Conservation (phyloP, 2,888 invertebrate species). For the Nymphalis urticae region DNA sequence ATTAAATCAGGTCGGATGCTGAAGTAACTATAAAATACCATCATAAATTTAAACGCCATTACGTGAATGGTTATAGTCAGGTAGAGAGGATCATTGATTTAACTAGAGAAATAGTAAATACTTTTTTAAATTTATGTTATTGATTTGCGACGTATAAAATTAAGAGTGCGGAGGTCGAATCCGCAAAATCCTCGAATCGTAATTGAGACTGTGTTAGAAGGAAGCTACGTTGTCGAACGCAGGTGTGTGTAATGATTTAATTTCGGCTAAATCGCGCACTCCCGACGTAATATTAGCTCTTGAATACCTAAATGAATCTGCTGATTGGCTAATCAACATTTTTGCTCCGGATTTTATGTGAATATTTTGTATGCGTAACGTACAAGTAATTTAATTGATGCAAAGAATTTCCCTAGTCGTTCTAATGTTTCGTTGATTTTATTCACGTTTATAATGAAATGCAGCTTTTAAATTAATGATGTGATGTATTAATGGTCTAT, state of each 20-base stretch:
- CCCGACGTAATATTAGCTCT: slow-evolving; percentile 50
- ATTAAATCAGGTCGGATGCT: slow-evolving; percentile 34
- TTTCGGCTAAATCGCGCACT: slow-evolving; percentile 60
- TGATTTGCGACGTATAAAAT: neutral
- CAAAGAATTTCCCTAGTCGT: slow-evolving; percentile 7
- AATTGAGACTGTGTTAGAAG: slow-evolving; percentile 50
- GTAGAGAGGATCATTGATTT: slow-evolving; percentile 19
- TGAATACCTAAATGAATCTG: slow-evolving; percentile 55
- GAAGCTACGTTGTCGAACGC: slow-evolving; percentile 51
- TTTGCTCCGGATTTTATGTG: slow-evolving; percentile 31
- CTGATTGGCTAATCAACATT: slow-evolving; percentile 47
- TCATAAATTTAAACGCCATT: slow-evolving; percentile 35
- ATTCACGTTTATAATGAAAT: too few species aligned
- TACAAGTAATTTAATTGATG: slow-evolving; percentile 16
- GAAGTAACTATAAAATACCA: slow-evolving; percentile 21
- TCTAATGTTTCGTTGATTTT: neutral
- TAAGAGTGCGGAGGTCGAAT: slow-evolving; percentile 35
- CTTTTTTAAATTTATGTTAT: neutral
- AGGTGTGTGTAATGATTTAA: slow-evolving; percentile 74
- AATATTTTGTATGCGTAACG: slow-evolving; percentile 16
- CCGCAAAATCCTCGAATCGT: slow-evolving; percentile 51
- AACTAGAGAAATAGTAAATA: slow-evolving; percentile 3
- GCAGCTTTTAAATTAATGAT: too few species aligned
- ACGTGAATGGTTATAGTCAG: slow-evolving; percentile 22
- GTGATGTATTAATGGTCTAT: too few species aligned